These are phyloP conservation scores for Papilio elwesi DNA, from an alignment of 2,888 invertebrate genomes.

Conservation along the genomic window DNA sequence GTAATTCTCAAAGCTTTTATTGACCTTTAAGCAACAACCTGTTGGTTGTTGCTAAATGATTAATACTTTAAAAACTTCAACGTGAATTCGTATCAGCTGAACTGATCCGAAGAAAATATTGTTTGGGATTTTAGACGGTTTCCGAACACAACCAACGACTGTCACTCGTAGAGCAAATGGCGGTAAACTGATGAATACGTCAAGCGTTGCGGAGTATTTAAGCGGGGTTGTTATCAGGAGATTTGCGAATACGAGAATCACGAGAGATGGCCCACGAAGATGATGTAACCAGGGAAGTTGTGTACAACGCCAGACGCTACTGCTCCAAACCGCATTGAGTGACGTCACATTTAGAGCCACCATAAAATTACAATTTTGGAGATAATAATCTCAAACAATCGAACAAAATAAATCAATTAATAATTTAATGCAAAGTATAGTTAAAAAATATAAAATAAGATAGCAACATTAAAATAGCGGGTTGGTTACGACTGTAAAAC, in stretches of 20 bases:
- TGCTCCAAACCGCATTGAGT: constrained; percentile 64
- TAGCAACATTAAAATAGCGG: neutral
- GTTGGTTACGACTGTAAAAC: too few species aligned
- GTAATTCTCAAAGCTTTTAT: constrained; percentile 86
- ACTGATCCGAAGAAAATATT: constrained; percentile 51
- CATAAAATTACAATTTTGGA: neutral
- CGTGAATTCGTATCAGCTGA: constrained; percentile 54
- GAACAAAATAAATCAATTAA: neutral
- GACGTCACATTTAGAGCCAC: constrained; percentile 43
- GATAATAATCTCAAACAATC: neutral
- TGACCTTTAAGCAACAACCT: constrained; percentile 80
- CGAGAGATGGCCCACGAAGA: constrained; percentile 41
- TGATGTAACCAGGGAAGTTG: constrained; percentile 43
- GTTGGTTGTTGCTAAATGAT: constrained; percentile 77
- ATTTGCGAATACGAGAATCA: constrained; percentile 60
- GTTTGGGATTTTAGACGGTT: constrained; percentile 35
- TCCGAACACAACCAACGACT: constrained; percentile 48
- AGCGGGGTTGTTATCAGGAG: constrained; percentile 64
- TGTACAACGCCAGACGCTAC: constrained; percentile 47
- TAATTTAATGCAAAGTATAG: too few species aligned
- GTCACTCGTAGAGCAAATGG: constrained; percentile 53
- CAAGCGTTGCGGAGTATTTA: constrained; percentile 59
- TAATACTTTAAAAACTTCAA: constrained; percentile 42
- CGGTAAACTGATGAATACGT: constrained; percentile 63
- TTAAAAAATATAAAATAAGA: neutral